Base-by-base conservation (phyloP, 1,140 invertebrate genomes). In the Leptinotarsa lineolata region DNA sequence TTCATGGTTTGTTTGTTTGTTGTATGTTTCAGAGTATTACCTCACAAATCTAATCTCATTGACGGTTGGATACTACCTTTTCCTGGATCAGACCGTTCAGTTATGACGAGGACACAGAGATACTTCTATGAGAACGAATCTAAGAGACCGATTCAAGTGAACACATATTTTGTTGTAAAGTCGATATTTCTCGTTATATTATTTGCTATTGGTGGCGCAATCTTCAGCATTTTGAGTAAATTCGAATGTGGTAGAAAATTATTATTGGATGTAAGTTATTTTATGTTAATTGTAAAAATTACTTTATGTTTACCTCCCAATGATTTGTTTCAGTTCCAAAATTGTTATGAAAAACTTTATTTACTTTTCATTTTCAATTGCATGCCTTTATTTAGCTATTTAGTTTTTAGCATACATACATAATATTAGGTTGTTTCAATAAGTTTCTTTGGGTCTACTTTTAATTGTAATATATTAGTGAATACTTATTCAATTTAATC, bases 1-100 rank as follows among this genome's bases (percentile, higher is more conserved):
- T 39, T 39, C 0, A 11, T 39, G 30, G 8, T 39, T 11, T 39
- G 30, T 39, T 39, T 39, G 30, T 54, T 54, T 54, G 48, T 18
- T 54, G 3, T 22, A n/a, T 54, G 30, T 83, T 87, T 48, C 77
- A 93, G 91, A 74, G 79, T 85, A 1, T 64, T 85, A 2, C 74
- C 95, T 13, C 94, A 93, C 81, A 88, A 88, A 66, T 90, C 86
- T 69, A 75, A 88, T 3, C 83, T 90, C 22, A 85, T 89, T 4
- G 81, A 89, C 63, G 88, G 88, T n/a, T 96, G 91, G 89, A 92
- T 91, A 78, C 54, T 93, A 2, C 90, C 92, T 15, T 97, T 97
- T 84, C 88, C 89, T 1, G 93, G 93, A 11, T 87, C 92, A 22
- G 96, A 98, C 87, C 88, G 89, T 71, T 91, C 93, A 8, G 90